phyloP scores from a whole-genome alignment of 2,888 invertebrate genomes.

The Tricholauxania praeusta region DNA sequence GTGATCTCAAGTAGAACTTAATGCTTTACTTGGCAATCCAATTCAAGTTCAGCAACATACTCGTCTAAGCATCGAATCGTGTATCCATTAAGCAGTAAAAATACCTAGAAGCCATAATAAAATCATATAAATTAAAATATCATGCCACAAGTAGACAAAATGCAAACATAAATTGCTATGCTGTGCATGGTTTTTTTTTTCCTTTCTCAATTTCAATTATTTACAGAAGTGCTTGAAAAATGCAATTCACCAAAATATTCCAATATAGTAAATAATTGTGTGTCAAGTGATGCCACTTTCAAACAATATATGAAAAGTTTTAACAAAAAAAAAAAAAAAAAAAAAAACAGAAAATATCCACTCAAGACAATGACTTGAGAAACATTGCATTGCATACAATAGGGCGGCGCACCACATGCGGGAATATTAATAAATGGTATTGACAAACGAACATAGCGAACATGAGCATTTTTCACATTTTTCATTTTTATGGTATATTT shows the following conservation, averaged over 20 bases:
- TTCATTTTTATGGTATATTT: slow-evolving; percentile 10
- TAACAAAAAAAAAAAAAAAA: no score
- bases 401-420: slow-evolving; percentile 24
- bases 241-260: slow-evolving; percentile 36
- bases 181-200: not conserved
- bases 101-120: no score
- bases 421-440: slow-evolving; percentile 5
- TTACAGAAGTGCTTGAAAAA: slow-evolving; percentile 26
- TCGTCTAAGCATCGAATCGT: no score
- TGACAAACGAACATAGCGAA: not conserved
- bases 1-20: no score
- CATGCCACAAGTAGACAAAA: not conserved
- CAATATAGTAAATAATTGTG: slow-evolving; percentile 26
- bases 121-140: no score
- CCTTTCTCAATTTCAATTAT: not conserved
- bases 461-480: slow-evolving; percentile 19
- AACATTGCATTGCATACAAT: slow-evolving; percentile 8
- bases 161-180: slow-evolving; percentile 13
- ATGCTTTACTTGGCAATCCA: no score
- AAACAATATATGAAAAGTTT: not conserved
- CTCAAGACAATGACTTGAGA: slow-evolving; percentile 22
- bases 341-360: not conserved
- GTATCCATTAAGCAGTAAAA: no score
- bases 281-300: slow-evolving; percentile 34
- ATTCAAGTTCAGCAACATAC: no score